Evolutionary conservation across 1,140 invertebrate species (phyloP), one percentile per base, ranked within the genome.

Genomic region (Lethocerus indicus): DNA sequence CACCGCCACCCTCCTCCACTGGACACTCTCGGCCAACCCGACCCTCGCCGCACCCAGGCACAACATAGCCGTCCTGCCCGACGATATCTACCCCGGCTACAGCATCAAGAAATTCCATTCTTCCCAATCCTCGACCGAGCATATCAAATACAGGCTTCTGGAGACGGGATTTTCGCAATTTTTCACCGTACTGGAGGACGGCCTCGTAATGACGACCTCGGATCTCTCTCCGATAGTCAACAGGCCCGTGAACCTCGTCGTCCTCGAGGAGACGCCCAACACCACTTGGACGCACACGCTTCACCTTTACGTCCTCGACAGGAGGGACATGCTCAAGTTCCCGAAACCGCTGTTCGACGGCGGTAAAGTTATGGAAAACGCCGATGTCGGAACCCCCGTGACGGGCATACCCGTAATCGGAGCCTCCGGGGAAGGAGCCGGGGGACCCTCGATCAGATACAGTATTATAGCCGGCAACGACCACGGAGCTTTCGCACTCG

Each of bases 151-250:
- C 61, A 74, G 71, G 18, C 66, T 86, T 13, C 61, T 87, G 54
- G 80, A 87, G 54, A 83, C 76, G 20, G 82, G 78, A 39, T 85
- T 76, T 62, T 81, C 81, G 12, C 74, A 82, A 43, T 89, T 79
- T 60, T 92, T 92, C 61, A 81, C 87, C 1, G 76, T 91, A 26
- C 71, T 92, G n/a, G 76, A 82, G 43, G 81, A 88, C 63, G 88
- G 87, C 21, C 73, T 89, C 37, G 75, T 92, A 7, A 91, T 91
- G 86, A 90, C 86, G 16, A 89, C 86, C 2, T 75, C 82, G 2
- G 84, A 88, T 56, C 67, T 90, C 3, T 74, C 75, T 21, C 80
- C 84, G 3, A 63, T 91, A n/a, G 72, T 87, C 24, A 79, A 87
- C 60, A 71, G 75, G 37, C 81, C 83, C 0, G 74, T 91, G 6